Percentiles rank a stretch among this genome's conserved stretches.
phyloP scores from a whole-genome alignment of 2,113 vertebrate species.

The Epinephelus lanceolatus region DNA sequence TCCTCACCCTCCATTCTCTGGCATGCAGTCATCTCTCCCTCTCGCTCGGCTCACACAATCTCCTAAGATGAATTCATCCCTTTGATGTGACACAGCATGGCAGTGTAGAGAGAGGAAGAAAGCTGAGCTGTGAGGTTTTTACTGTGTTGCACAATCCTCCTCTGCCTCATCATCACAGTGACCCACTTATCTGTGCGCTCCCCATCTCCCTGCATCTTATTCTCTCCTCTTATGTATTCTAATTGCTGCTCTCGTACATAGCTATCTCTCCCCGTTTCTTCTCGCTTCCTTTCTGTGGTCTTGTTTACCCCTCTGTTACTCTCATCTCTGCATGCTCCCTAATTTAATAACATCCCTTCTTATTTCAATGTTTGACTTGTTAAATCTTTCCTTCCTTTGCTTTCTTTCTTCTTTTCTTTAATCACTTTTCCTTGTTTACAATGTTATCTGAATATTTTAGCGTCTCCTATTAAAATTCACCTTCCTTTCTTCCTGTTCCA shows the following conservation, averaged over 20 bases:
- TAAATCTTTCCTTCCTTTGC: background rate
- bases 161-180: slow-evolving; percentile 65
- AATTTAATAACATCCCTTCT: background rate
- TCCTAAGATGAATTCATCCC: slow-evolving; percentile 60
- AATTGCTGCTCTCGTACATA: background rate
- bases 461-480: background rate
- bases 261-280: background rate
- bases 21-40: background rate
- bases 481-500: background rate
- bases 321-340: background rate
- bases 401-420: background rate
- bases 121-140: slow-evolving; percentile 68
- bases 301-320: background rate
- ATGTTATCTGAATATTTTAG: background rate
- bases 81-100: slow-evolving; percentile 68
- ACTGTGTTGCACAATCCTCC: slow-evolving; percentile 62
- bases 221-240: slow-evolving; percentile 13
- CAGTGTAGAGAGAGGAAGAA: slow-evolving; percentile 44
- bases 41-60: background rate
- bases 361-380: slow-evolving; percentile 13
- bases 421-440: slow-evolving; percentile 6
- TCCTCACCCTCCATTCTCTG: background rate
- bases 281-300: background rate
- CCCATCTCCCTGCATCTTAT: slow-evolving; percentile 28
- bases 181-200: slow-evolving; percentile 63